phyloP scores from a whole-genome alignment of 2,797 vertebrate species.

The Sebastes minor region DNA sequence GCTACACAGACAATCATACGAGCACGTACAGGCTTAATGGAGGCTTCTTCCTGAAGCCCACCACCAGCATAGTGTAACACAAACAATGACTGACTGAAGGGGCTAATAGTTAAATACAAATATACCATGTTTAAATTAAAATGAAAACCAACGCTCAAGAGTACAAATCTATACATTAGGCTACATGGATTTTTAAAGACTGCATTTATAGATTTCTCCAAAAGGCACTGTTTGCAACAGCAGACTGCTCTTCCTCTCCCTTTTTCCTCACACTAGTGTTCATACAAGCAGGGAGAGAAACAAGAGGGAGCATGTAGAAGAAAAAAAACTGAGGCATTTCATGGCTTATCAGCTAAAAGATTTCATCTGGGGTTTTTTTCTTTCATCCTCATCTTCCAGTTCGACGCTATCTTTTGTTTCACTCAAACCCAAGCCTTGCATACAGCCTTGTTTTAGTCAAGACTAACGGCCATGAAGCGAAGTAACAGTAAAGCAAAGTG shows the following conservation, averaged over 20 bases:
- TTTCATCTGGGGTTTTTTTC: conserved; percentile 7
- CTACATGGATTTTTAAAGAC: conserved; percentile 80
- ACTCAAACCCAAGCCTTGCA: conserved; percentile 54
- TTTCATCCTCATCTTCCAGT: conserved; percentile 48
- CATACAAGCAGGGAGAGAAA: conserved; percentile 66
- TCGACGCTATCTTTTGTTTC: conserved; percentile 39
- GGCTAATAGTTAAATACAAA: conserved; percentile 75
- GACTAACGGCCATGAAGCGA: conserved; percentile 43
- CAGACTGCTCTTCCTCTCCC: conserved; percentile 75
- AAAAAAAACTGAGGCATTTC: conserved; percentile 72
- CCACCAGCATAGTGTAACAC: conserved; percentile 69
- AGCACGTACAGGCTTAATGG: conserved; percentile 45
- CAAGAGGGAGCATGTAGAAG: conserved; percentile 51
- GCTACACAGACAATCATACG: conserved; percentile 33
- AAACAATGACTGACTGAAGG: conserved; percentile 47
- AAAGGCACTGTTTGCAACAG: conserved; percentile 86
- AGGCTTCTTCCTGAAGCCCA: conserved; percentile 53
- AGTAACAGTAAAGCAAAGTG: conserved; percentile 61
- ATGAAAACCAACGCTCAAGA: conserved; percentile 63
- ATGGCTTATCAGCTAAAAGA: conserved; percentile 69
- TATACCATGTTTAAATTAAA: conserved; percentile 73
- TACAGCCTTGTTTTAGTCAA: conserved; percentile 47
- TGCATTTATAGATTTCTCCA: conserved; percentile 83
- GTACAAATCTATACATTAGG: conserved; percentile 83
- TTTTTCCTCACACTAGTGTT: conserved; percentile 71